Conservation (phyloP, 2,113 vertebrate species). For the Brachirus orientalis region DNA sequence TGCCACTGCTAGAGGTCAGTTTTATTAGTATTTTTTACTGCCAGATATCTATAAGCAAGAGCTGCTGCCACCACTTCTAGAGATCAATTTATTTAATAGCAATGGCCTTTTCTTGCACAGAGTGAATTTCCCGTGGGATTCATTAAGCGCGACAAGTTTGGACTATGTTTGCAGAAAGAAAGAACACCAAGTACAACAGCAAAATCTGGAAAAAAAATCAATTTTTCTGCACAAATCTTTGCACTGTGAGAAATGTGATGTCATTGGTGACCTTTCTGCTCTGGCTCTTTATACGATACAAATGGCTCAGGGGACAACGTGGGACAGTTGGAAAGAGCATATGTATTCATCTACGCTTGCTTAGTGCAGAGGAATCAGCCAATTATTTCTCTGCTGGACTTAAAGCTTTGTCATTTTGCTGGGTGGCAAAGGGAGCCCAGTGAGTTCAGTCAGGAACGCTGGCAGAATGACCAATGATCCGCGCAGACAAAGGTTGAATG, state of each 20-base stretch:
- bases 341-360: conserved; percentile 63
- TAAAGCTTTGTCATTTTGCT: conserved; percentile 40
- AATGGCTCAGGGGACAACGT: conserved; percentile 46
- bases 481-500: conserved; percentile 58
- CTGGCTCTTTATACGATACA: conserved; percentile 50
- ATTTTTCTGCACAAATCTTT: conserved; percentile 53
- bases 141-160: conserved; percentile 16
- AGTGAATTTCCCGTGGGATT: conserved; percentile 19
- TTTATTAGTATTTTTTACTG: conserved; percentile 7
- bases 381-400: conserved; percentile 62
- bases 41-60: conserved; percentile 6
- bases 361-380: conserved; percentile 41
- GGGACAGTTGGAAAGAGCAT: conserved; percentile 71
- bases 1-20: conserved; percentile 44
- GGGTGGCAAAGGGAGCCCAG: conserved; percentile 22
- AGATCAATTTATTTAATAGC: neutral
- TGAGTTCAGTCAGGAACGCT: conserved; percentile 16
- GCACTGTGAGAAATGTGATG: conserved; percentile 65
- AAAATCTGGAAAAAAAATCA: conserved; percentile 50
- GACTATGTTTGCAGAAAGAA: conserved; percentile 10
- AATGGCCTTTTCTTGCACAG: neutral
- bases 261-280: conserved; percentile 69
- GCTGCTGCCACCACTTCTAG: neutral
- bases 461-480: conserved; percentile 61
- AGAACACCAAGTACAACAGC: neutral